Base-by-base conservation (phyloP, 2,113 vertebrate species). In the Corvus cornix region DNA sequence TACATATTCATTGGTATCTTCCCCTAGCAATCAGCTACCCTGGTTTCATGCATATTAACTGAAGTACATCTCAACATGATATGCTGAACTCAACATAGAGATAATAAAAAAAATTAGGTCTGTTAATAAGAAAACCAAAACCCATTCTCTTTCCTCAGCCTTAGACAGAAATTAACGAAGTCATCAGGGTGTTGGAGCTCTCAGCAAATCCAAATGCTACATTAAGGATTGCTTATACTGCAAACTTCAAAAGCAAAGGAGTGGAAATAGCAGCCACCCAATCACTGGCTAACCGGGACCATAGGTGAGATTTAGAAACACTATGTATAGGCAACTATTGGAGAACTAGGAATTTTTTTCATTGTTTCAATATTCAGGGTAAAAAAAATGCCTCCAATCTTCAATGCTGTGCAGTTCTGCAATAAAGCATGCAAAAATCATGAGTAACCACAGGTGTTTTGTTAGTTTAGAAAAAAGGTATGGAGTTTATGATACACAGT, bases 111-210 rank as follows among this genome's bases (percentile, higher is more conserved):
- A 31, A 20, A 92, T 20, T n/a, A 91, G 21, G 37, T 53, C 49
- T 69, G 14, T 79, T 72, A 66, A 89, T 58, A 94, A 23, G n/a
- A 69, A 93, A 94, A 90, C 11, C 43, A 87, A 84, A 92, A 4
- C 11, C 18, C 37, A 46, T 75, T 68, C 44, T 81, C 68, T 7
- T 91, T 89, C 23, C 28, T 72, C 30, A 91, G 53, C 19, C 30
- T 82, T 60, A 93, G 37, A 85, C 26, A 90, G 68, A 95, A 89
- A 86, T 69, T 80, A 93, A 93, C 69, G 51, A 93, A 91, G 56
- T 78, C 91, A 93, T 90, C 80, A 90, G 60, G 44, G 64, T 84
- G 80, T 59, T 81, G 60, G 33, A 92, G 76, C 35, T 59, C 76
- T 59, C 60, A 84, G 86, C 31, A 87, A 89, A 92, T 55, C 86